Percentiles rank a stretch among this genome's conserved stretches.
These are phyloP conservation scores for Netta rufina DNA, from an alignment of 2,797 vertebrate genomes.

Conservation along the genomic window DNA sequence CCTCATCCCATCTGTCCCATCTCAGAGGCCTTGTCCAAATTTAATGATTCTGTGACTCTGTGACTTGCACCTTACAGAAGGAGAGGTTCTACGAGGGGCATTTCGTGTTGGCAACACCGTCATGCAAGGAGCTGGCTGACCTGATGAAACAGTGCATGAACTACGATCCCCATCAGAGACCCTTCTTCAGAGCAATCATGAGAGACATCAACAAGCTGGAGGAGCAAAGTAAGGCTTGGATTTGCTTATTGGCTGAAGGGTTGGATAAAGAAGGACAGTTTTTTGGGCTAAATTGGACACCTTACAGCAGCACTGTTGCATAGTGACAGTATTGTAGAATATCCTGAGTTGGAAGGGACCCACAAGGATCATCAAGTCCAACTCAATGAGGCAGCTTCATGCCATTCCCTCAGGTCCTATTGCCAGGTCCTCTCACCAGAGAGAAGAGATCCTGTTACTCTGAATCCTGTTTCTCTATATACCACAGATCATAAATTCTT, in stretches of 20 bases:
- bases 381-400: no score
- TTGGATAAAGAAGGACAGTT: no score
- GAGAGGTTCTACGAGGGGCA: constrained; percentile 92
- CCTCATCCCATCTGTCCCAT: neutral
- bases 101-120: constrained; percentile 88
- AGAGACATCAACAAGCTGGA: constrained; percentile 93
- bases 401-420: no score
- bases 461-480: no score
- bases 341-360: neutral
- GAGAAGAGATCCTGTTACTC: neutral
- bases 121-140: constrained; percentile 91
- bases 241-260: neutral
- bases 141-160: constrained; percentile 98
- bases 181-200: constrained; percentile 97
- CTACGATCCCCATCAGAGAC: constrained; percentile 94
- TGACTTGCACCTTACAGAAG: constrained; percentile 82
- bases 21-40: no score
- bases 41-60: no score
- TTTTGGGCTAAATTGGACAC: neutral
- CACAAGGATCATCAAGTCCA: neutral
- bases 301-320: neutral
- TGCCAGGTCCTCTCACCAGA: no score
- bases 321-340: neutral
- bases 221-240: constrained; percentile 83
- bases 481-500: neutral